Conservation (phyloP, 2,888 invertebrate genomes). For the Conomelus anceps region DNA sequence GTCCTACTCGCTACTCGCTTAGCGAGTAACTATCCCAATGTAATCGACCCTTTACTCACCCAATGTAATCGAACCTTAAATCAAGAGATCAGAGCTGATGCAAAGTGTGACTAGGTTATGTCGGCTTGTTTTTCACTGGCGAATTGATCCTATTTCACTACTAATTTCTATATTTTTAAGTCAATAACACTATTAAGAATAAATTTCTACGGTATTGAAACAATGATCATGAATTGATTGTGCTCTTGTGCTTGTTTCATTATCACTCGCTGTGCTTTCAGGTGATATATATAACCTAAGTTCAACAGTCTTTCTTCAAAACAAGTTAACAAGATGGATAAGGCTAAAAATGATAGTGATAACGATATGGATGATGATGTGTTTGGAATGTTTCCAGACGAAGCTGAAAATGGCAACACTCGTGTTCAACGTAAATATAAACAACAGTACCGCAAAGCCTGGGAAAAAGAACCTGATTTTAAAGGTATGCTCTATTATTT, state of each 20-base stretch:
- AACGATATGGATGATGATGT: not conserved
- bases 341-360: not conserved
- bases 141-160: not conserved
- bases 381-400: not conserved
- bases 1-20: too few relatives aligned
- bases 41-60: too few relatives aligned
- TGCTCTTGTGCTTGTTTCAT: too few relatives aligned
- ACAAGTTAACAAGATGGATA: not conserved
- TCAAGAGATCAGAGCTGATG: not conserved
- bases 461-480: slow-evolving; percentile 54
- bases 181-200: not conserved
- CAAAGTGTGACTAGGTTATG: not conserved
- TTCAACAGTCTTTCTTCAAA: too few relatives aligned
- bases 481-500: slow-evolving; percentile 43
- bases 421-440: slow-evolving; percentile 41
- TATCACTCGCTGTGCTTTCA: too few relatives aligned
- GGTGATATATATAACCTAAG: too few relatives aligned
- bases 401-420: not conserved
- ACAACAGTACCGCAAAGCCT: slow-evolving; percentile 52
- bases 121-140: not conserved
- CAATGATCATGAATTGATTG: too few relatives aligned
- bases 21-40: too few relatives aligned
- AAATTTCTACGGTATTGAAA: too few relatives aligned
- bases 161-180: not conserved
- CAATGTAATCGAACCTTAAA: too few relatives aligned